Base-by-base conservation (phyloP, 1,140 invertebrate species). In the Eumaeus atala region DNA sequence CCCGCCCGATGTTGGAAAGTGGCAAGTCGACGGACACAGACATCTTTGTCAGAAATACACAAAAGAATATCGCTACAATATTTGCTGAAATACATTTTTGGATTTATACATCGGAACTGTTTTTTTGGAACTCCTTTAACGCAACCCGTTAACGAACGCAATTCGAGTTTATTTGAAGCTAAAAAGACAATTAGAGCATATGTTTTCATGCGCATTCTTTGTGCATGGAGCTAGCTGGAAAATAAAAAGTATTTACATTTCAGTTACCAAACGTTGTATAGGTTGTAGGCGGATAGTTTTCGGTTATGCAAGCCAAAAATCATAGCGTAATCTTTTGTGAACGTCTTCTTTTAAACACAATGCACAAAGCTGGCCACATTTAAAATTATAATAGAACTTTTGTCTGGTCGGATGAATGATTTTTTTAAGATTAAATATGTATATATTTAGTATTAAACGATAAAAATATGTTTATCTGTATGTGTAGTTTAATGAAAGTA, bases 131-230 rank as follows among this genome's bases (percentile, higher is more conserved):
- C 2, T 28, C n/a, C n/a, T n/a, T n/a, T n/a, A n/a, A n/a, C n/a
- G n/a, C n/a, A n/a, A n/a, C n/a, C n/a, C n/a, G n/a, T n/a, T n/a
- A n/a, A n/a, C n/a, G n/a, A n/a, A n/a, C n/a, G n/a, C n/a, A n/a
- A n/a, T 28, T 28, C 21, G 21, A 28, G 37, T 38, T 38, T 38
- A 38, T 38, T 38, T 38, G 37, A n/a, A 9, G 37, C 37, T 38
- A 38, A 38, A 38, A 38, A 38, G 37, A 38, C 37, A 38, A 38
- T 38, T 38, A 3, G 37, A 38, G 37, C 37, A 9, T 36, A 36
- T 38, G 37, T 38, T 38, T 38, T 38, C 12, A 38, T 38, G 37
- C 12, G 8, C 7, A 36, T 36, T 38, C 8, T 38, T 38, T 38
- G 37, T 38, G 37, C 37, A 2, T 1, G 9, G 9, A 38, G 37